A percentile compares a stretch with the other conserved stretches of the same genome.
Evolutionary conservation across 1,140 invertebrate species (phyloP).

Genomic region (Phymastichus coffea): DNA sequence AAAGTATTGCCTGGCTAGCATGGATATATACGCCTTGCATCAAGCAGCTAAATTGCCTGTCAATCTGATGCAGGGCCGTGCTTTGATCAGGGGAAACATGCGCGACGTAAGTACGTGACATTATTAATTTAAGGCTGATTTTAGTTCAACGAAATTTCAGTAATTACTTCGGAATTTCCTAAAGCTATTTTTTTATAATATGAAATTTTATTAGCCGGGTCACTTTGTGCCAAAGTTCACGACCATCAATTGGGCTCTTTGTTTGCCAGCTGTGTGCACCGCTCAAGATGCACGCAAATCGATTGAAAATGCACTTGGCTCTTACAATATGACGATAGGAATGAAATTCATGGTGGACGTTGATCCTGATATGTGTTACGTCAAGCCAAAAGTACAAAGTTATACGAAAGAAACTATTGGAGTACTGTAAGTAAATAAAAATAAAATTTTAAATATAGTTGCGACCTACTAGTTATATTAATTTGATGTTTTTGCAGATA

Average conservation of each 20-base stretch:
- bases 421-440: conserved; percentile 46
- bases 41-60: conserved; percentile 60
- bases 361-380: conserved; percentile 61
- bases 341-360: conserved; percentile 61
- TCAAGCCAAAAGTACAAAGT: conserved; percentile 47
- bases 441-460: neutral
- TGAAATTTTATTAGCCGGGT: conserved; percentile 58
- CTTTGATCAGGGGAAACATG: conserved; percentile 62
- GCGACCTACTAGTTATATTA: neutral
- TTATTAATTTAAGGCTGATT: neutral
- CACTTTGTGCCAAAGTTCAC: conserved; percentile 71
- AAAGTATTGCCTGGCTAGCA: conserved; percentile 67
- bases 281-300: conserved; percentile 61
- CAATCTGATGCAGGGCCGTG: conserved; percentile 62
- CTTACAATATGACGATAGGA: conserved; percentile 61
- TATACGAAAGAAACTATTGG: conserved; percentile 53
- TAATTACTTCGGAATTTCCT: conserved; percentile 17
- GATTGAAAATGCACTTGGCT: conserved; percentile 57
- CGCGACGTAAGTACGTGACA: conserved; percentile 61
- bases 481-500: conserved; percentile 38
- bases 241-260: conserved; percentile 68
- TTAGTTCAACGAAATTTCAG: neutral
- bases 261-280: conserved; percentile 65
- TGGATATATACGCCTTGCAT: conserved; percentile 61
- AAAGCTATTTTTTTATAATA: conserved; percentile 11